phyloP scores from a whole-genome alignment of 1,140 invertebrate genomes.

The Anastatus disparis region DNA sequence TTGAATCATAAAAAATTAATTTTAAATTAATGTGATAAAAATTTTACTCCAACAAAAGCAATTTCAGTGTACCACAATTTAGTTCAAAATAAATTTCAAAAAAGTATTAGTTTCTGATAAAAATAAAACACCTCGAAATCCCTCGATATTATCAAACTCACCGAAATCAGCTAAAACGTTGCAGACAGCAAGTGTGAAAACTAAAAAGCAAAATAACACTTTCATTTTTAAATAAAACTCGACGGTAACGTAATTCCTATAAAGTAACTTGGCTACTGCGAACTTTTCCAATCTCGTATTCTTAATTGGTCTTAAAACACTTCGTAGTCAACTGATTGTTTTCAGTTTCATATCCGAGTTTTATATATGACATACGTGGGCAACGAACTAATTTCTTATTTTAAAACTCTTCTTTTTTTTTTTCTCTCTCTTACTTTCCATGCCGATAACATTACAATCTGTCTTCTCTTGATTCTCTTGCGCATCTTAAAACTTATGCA shows the following conservation, averaged over 20 bases:
- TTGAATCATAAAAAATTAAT: too few relatives aligned
- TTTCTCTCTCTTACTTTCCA: conserved; percentile 3
- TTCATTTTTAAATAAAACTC: background rate
- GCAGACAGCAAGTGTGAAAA: background rate
- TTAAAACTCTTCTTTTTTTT: too few relatives aligned
- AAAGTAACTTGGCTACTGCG: background rate
- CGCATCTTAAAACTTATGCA: too few relatives aligned
- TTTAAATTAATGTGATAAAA: too few relatives aligned
- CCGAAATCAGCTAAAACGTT: background rate
- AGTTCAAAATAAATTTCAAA: too few relatives aligned
- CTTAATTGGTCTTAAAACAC: background rate
- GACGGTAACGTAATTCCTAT: background rate
- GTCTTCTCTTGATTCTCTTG: too few relatives aligned
- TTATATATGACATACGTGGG: background rate
- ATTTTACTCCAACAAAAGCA: too few relatives aligned
- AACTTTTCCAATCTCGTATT: too few relatives aligned
- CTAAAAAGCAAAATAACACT: background rate
- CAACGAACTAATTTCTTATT: background rate
- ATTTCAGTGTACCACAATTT: too few relatives aligned
- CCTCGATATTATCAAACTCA: background rate
- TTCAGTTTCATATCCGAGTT: background rate
- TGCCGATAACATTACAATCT: conserved; percentile 8
- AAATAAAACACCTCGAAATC: too few relatives aligned
- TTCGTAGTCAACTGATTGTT: background rate
- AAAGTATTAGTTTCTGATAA: too few relatives aligned